Evolutionary conservation across 2,113 vertebrate species (phyloP).

Genomic region (Alectura lathami): DNA sequence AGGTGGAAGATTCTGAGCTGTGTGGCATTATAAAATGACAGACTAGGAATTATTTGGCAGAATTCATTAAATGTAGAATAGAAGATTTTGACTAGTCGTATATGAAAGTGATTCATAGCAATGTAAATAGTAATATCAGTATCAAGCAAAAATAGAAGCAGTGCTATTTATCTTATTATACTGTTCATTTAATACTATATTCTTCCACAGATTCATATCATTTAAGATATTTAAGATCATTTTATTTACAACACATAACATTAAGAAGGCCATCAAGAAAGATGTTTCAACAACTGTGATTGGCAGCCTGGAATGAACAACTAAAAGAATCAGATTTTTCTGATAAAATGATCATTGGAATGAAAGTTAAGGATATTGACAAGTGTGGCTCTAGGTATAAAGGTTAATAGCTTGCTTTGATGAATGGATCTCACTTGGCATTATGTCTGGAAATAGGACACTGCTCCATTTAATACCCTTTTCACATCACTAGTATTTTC

Average conservation of each 20-base stretch:
- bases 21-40: neutral
- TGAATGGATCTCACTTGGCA: neutral
- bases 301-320: neutral
- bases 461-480: constrained; percentile 10
- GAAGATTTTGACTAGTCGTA: constrained; percentile 1
- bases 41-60: neutral
- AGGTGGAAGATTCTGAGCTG: neutral
- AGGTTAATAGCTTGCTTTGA: constrained; percentile 50
- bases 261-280: neutral
- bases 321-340: constrained; percentile 35
- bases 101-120: neutral
- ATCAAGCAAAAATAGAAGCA: neutral
- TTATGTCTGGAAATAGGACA: constrained; percentile 18
- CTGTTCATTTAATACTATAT: neutral
- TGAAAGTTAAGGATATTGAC: constrained; percentile 48
- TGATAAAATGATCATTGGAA: constrained; percentile 49
- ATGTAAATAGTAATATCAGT: neutral
- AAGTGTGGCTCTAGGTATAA: constrained; percentile 15
- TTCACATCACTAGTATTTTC: constrained; percentile 34
- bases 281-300: neutral
- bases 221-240: neutral
- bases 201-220: neutral
- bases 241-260: neutral
- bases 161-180: constrained; percentile 6
- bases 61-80: neutral